phyloP scores from a whole-genome alignment of 1,140 invertebrate species.

The Araneus ventricosus region DNA sequence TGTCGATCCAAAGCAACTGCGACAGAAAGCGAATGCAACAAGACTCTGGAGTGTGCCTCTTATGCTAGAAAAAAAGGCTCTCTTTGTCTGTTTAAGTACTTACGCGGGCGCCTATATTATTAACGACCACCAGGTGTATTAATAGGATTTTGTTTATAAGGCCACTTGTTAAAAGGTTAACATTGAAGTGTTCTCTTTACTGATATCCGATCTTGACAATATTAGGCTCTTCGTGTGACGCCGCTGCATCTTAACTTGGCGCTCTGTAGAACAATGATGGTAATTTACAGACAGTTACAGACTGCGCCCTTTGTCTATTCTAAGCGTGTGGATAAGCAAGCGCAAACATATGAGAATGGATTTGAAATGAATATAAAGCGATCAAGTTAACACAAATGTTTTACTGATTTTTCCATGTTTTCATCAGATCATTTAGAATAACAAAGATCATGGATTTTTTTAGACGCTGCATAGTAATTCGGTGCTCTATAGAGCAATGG shows the following conservation, averaged over 20 bases:
- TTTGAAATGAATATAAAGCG: background rate
- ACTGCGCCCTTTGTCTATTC: background rate
- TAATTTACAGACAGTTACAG: background rate
- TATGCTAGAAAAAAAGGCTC: slow-evolving; percentile 29
- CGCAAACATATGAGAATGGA: background rate
- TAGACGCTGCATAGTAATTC: too few relatives aligned
- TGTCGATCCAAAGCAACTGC: slow-evolving; percentile 57
- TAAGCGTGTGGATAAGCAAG: background rate
- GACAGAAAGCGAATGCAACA: slow-evolving; percentile 16
- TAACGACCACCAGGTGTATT: slow-evolving; percentile 72
- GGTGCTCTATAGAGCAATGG: too few relatives aligned
- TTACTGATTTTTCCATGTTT: too few relatives aligned
- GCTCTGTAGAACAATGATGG: background rate
- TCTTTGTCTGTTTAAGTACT: slow-evolving; percentile 28
- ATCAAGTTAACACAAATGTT: too few relatives aligned
- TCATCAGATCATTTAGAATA: too few relatives aligned
- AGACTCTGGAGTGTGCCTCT: slow-evolving; percentile 28
- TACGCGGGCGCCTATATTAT: slow-evolving; percentile 62
- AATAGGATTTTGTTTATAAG: slow-evolving; percentile 71
- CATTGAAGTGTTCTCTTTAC: slow-evolving; percentile 48
- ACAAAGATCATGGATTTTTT: too few relatives aligned
- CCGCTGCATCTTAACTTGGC: slow-evolving; percentile 23
- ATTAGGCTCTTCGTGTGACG: slow-evolving; percentile 58
- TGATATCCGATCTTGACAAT: slow-evolving; percentile 66
- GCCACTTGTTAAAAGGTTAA: slow-evolving; percentile 70